phyloP scores from a whole-genome alignment of 2,797 vertebrate species.

The Columba guinea region DNA sequence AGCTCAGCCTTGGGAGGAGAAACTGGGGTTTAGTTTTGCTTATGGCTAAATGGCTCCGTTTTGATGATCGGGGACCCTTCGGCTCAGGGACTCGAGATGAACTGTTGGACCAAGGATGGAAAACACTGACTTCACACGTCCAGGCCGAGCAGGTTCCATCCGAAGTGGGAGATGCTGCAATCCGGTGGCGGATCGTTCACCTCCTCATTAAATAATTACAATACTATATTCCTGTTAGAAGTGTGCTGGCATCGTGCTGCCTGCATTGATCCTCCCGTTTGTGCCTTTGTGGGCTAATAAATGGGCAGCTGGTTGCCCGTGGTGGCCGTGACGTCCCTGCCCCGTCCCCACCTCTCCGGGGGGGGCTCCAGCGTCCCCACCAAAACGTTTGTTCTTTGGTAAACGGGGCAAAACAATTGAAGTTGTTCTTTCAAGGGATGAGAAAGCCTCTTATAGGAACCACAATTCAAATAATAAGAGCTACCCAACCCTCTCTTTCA shows the following conservation, averaged over 20 bases:
- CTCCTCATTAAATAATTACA: rapidly evolving
- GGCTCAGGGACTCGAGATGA: background rate
- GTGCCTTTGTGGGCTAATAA: background rate
- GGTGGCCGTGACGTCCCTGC: background rate
- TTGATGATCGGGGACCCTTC: background rate
- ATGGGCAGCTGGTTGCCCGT: background rate
- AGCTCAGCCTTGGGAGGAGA: background rate
- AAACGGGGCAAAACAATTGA: background rate
- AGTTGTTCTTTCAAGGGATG: slow-evolving; percentile 37
- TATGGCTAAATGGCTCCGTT: rapidly evolving
- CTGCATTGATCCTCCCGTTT: background rate
- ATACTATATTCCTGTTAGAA: background rate
- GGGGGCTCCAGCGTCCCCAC: background rate
- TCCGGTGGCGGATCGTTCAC: rapidly evolving
- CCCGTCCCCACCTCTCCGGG: background rate
- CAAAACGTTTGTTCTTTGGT: background rate
- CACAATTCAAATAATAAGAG: background rate
- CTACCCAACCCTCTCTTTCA: background rate
- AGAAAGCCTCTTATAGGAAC: background rate
- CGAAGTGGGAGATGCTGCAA: background rate
- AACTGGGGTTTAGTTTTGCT: background rate
- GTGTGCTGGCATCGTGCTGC: background rate
- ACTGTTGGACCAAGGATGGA: background rate
- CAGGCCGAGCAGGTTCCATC: rapidly evolving
- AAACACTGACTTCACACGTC: background rate